phyloP scores from a whole-genome alignment of 2,113 vertebrate genomes.

The Crocuta crocuta region DNA sequence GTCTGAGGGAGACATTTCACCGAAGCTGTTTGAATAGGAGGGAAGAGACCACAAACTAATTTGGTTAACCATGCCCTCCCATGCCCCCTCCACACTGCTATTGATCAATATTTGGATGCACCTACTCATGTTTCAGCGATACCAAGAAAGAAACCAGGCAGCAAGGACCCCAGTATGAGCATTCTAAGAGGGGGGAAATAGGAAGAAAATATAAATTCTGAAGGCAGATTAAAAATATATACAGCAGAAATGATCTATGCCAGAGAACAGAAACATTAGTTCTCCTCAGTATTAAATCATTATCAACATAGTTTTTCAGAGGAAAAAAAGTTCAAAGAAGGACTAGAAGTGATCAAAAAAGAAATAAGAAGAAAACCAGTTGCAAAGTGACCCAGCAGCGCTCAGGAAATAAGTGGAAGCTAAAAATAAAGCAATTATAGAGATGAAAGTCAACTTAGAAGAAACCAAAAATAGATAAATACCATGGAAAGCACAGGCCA shows the following conservation, averaged over 20 bases:
- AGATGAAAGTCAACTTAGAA: constrained; percentile 25
- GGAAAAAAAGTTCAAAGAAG: not conserved
- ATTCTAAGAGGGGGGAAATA: not conserved
- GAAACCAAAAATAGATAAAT: not conserved
- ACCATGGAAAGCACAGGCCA: not conserved
- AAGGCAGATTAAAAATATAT: not conserved
- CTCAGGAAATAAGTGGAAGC: constrained; percentile 15
- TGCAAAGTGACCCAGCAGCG: not conserved
- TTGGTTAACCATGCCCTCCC: not conserved
- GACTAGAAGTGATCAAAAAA: constrained; percentile 6
- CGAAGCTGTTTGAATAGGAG: not conserved
- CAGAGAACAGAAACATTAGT: not conserved
- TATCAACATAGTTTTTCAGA: not conserved
- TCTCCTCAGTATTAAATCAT: not conserved
- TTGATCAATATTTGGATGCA: not conserved
- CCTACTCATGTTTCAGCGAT: not conserved
- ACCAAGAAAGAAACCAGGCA: not conserved
- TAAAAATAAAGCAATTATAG: constrained; percentile 52
- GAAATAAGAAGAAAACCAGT: not conserved
- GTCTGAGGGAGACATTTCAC: not conserved
- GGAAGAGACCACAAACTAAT: not conserved
- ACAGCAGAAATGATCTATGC: not conserved
- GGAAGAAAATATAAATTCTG: not conserved
- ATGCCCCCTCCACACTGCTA: accelerated
- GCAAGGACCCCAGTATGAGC: not conserved